Evolutionary conservation across 2,888 invertebrate genomes (phyloP), one percentile per base, ranked within the genome.

Genomic region (Napeogenes sylphis): DNA sequence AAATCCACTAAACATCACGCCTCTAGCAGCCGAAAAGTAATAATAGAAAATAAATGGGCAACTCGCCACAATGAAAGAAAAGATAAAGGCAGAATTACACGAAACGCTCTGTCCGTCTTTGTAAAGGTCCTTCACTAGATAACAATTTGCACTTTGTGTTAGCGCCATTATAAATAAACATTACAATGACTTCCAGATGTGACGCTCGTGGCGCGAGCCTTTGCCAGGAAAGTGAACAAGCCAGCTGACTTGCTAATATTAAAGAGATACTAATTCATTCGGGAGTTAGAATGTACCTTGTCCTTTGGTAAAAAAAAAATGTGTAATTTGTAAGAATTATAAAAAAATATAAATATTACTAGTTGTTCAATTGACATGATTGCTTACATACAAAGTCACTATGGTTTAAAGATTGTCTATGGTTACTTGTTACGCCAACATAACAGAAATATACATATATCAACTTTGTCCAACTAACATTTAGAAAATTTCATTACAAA

Each of bases 61-160:
- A 81, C 21, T 78, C 78, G 68, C 84, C 84, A 88, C 87, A 89
- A 90, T 84, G 75, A 79, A 64, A 74, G 73, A 75, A 82, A 82
- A 90, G 82, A 89, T 85, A 88, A 90, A 76, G 83, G 71, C 77
- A 83, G 84, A 83, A 87, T 90, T 90, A 90, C 84, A 89, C 83
- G 85, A 87, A 88, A 85, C 87, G 88, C 84, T 86, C 70, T 83
- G 84, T 83, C 83, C 79, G 76, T 83, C 72, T 80, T 89, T 90
- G 87, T 88, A 73, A 74, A 72, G 76, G 69, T 65, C 75, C 74
- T 81, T 77, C 80, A 85, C 84, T 85, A 83, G 86, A 86, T 84
- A 78, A 89, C 86, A 87, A 90, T 90, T 90, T 87, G 88, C 83
- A 81, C 82, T 75, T 88, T 89, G 87, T 82, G 73, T 84, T 80